These are phyloP conservation scores for Phylloscopus whistleri DNA, from an alignment of 2,113 vertebrate genomes.

Conservation along the genomic window DNA sequence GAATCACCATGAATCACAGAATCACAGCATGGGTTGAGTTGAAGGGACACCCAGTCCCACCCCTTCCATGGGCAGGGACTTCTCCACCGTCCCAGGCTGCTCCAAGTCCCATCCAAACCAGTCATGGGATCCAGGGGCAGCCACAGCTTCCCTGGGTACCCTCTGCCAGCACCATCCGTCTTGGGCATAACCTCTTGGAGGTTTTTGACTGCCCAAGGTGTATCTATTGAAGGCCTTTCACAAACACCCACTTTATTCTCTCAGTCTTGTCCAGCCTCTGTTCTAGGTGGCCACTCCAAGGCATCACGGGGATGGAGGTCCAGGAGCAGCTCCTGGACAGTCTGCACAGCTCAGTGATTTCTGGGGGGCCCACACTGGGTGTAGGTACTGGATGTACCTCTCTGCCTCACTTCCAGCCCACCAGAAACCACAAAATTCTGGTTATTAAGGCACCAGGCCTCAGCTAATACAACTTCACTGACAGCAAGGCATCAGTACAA, in stretches of 20 bases:
- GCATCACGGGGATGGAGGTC: not conserved
- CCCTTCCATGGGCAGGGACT: not conserved
- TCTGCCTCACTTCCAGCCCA: not conserved
- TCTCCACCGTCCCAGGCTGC: not conserved
- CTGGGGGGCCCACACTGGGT: too few relatives aligned
- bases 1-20: not conserved
- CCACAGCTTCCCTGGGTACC: not conserved
- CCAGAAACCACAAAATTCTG: not conserved
- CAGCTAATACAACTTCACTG: not conserved
- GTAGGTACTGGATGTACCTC: not conserved
- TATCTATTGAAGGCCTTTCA: not conserved
- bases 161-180: not conserved
- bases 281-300: not conserved
- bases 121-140: not conserved
- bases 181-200: fast-evolving
- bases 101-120: not conserved
- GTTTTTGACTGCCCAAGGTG: not conserved
- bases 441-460: not conserved
- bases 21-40: fast-evolving
- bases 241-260: not conserved
- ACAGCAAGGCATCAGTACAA: not conserved
- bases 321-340: not conserved
- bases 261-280: not conserved
- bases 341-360: not conserved
- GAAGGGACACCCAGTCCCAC: not conserved